Evolutionary conservation across 1,140 invertebrate species (phyloP), one percentile per base, ranked within the genome.

Genomic region (Anastrepha obliqua): DNA sequence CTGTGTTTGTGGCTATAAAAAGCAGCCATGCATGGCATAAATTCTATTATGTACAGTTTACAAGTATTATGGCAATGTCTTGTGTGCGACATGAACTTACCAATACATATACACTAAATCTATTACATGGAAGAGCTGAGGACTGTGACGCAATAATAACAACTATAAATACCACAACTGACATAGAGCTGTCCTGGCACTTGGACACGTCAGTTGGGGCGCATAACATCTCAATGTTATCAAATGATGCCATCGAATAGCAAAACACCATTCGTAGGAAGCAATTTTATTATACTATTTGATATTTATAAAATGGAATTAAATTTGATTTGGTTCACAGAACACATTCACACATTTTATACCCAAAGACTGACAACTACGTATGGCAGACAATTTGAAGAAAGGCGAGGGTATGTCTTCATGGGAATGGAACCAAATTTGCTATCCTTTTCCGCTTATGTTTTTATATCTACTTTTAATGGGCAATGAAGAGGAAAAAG

Each of bases 201-300:
- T 44, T 11, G 42, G 11, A 42, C 11, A 17, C 67, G 11, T 17
- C 42, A 7, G 42, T 44, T 5, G 5, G 39, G 0, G 39, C 11
- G 60, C 17, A 44, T 74, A 74, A 39, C 65, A n/a, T 44, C 39
- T 74, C 42, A 74, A 47, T 74, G 67, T 74, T 74, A 74, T 74
- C 67, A 74, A 74, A 74, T 47, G 67, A 74, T 74, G 67, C 67
- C 67, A 74, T 74, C 67, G 44, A 29, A 74, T 15, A 74, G 44
- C 67, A 74, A 74, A 39, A 62, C 11, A 15, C 1, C 55, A 58
- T 58, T 58, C 55, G 55, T 58, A 13, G 55, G 7, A 62, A 62
- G 4, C 17, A 62, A 47, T 39, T 47, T 5, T 15, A 44, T 74
- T 74, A 47, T 17, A 17, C 29, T 29, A 29, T 29, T 29, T 29